Conservation (phyloP, 2,113 vertebrate species). For the Redunca redunca region DNA sequence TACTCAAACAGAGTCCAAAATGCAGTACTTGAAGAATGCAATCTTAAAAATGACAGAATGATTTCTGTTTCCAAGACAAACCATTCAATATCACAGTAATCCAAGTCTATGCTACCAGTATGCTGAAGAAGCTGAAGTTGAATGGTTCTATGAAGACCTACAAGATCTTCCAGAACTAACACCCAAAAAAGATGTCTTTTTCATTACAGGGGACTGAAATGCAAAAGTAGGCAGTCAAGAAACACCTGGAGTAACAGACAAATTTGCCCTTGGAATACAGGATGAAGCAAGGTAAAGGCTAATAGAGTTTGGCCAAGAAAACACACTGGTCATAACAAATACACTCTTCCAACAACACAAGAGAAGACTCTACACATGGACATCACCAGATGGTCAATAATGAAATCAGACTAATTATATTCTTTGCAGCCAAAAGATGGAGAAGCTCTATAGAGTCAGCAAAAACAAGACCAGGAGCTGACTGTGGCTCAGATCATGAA, state of each 20-base stretch:
- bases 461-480: background rate
- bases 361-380: background rate
- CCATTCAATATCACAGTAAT: background rate
- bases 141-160: background rate
- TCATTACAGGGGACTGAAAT: background rate
- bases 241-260: background rate
- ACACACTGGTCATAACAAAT: background rate
- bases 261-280: background rate
- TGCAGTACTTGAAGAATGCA: background rate
- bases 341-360: background rate
- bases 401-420: background rate
- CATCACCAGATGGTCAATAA: background rate
- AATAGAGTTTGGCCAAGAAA: background rate
- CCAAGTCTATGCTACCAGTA: background rate
- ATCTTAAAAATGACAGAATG: background rate
- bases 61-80: background rate
- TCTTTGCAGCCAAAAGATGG: background rate
- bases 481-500: background rate
- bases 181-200: background rate
- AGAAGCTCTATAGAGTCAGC: background rate
- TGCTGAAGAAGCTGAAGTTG: background rate
- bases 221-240: background rate
- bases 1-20: background rate
- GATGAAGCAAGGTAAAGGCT: background rate
- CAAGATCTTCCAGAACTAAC: background rate